phyloP scores from a whole-genome alignment of 2,888 invertebrate species.

The Thera obeliscata region DNA sequence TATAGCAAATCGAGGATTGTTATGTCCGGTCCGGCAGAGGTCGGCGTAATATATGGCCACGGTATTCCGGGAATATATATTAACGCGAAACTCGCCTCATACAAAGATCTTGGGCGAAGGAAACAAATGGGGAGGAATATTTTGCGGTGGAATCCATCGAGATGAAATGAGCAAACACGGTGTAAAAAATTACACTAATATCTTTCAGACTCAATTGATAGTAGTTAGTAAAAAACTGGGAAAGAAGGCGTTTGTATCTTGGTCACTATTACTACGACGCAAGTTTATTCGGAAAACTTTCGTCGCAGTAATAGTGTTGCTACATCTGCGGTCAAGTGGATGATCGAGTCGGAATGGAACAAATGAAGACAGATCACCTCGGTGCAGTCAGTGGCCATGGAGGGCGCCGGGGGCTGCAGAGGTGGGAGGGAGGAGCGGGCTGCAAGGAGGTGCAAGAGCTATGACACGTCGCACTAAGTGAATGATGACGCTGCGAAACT shows the following conservation, averaged over 20 bases:
- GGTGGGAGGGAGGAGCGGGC: conserved; percentile 34
- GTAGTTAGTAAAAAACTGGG: background rate
- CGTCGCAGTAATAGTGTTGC: conserved; percentile 42
- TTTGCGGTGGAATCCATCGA: conserved; percentile 77
- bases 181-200: conserved; percentile 65
- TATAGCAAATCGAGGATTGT: conserved; percentile 86
- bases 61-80: conserved; percentile 85
- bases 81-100: conserved; percentile 84
- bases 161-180: conserved; percentile 60
- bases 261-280: no score
- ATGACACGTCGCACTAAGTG: conserved; percentile 77
- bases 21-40: conserved; percentile 85
- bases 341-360: conserved; percentile 59
- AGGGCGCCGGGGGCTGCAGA: conserved; percentile 41
- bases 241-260: background rate
- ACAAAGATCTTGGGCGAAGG: conserved; percentile 83
- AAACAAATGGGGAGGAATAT: conserved; percentile 84
- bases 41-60: conserved; percentile 85
- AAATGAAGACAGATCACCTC: conserved; percentile 83
- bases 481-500: conserved; percentile 63
- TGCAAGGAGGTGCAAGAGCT: conserved; percentile 52
- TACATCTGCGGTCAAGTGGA: conserved; percentile 59
- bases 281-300: background rate
- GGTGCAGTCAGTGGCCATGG: conserved; percentile 50
- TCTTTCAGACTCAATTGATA: conserved; percentile 58